These are phyloP conservation scores for Calameuta filiformis DNA, from an alignment of 2,888 invertebrate species.

Conservation along the genomic window DNA sequence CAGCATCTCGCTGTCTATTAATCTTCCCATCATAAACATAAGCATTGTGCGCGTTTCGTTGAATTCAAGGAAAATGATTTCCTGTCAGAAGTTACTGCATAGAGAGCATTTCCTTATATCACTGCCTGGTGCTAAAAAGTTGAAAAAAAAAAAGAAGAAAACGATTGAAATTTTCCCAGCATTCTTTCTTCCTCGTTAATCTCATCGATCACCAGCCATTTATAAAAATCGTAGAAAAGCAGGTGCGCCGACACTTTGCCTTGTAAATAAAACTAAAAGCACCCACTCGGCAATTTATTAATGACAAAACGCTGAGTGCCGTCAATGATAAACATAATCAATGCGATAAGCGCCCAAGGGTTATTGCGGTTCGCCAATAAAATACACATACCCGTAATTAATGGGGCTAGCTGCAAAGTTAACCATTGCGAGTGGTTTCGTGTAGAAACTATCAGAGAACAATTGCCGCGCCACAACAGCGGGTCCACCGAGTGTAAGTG, in stretches of 20 bases:
- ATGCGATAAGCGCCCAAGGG: conserved; percentile 37
- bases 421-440: conserved; percentile 36
- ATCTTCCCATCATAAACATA: neutral
- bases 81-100: neutral
- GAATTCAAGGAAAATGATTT: neutral
- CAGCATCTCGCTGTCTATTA: neutral
- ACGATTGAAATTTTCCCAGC: neutral
- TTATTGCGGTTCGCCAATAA: conserved; percentile 44
- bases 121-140: neutral
- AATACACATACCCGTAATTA: conserved; percentile 44
- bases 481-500: conserved; percentile 25
- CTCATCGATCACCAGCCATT: neutral
- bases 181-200: neutral
- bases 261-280: neutral
- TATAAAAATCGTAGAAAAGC: neutral
- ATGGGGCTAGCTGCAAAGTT: conserved; percentile 41
- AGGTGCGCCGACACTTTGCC: neutral
- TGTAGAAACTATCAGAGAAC: conserved; percentile 48
- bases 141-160: neutral
- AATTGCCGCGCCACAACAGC: conserved; percentile 41
- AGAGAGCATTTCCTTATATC: neutral
- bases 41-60: neutral
- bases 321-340: conserved; percentile 27
- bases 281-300: neutral
- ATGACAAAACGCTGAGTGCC: neutral